phyloP scores from a whole-genome alignment of 2,888 invertebrate species.

The Helobdella robusta region DNA sequence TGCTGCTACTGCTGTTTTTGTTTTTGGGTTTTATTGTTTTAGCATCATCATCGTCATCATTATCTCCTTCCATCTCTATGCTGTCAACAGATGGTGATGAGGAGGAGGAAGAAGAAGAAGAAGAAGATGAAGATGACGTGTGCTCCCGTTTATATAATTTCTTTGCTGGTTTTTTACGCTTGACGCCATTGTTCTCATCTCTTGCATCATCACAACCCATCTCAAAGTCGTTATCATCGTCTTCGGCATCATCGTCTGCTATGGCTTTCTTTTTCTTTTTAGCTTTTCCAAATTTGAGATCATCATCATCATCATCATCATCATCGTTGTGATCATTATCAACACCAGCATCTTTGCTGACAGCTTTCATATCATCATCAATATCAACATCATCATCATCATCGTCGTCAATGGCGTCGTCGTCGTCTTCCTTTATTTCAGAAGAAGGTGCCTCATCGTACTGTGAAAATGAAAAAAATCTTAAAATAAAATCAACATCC shows the following conservation, averaged over 20 bases:
- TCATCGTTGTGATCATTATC: neutral
- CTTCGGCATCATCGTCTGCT: neutral
- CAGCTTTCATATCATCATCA: neutral
- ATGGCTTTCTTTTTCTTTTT: neutral
- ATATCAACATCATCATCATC: neutral
- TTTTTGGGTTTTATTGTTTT: too few species aligned
- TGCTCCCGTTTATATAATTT: too few species aligned
- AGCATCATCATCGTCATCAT: conserved; percentile 10
- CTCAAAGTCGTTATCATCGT: neutral
- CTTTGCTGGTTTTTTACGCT: too few species aligned
- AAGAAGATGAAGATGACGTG: too few species aligned
- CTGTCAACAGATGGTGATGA: too few species aligned
- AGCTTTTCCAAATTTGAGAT: neutral
- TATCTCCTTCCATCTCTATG: conserved; percentile 4
- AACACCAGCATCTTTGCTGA: neutral
- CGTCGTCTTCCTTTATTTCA: neutral
- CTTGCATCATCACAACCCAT: neutral
- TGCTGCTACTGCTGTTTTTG: conserved; percentile 60
- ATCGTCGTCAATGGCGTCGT: neutral
- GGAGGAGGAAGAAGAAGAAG: too few species aligned
- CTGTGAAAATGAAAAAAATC: too few species aligned
- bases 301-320: neutral
- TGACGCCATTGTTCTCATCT: neutral
- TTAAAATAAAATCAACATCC: too few species aligned
- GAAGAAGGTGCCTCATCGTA: neutral